Base-by-base conservation (phyloP, 2,113 vertebrate species). In the Trematocara nigrifrons region DNA sequence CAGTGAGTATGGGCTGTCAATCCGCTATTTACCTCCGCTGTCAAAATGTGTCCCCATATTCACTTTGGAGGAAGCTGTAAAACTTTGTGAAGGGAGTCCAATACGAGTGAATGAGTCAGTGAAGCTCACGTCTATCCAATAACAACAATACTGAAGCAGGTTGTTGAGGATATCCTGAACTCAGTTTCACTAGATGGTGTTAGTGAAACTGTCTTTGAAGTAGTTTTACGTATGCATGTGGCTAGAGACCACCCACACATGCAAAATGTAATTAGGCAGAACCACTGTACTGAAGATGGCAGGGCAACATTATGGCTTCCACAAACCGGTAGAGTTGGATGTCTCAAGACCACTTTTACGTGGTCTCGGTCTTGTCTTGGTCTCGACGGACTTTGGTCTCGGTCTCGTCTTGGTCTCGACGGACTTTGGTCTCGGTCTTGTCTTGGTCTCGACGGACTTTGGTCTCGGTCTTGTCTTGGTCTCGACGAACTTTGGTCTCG, bases 1-100 rank as follows among this genome's bases (percentile, higher is more conserved):
- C 31, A 64, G 59, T 35, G 9, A 64, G 31, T 35, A 35, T n/a
- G 2, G 6, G 31, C 59, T 35, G 59, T 64, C 31, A 35, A 64
- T 64, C 59, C 1, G 0, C 31, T n/a, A n/a, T 64, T 64, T 35
- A 64, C 31, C 59, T 35, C 16, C 1, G 0, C 16, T 64, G 16
- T 64, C 31, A 64, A 64, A 64, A 64, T 11, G 9, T 64, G 59
- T 6, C 6, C 31, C 59, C 16, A 64, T 35, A 4, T 64, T 64
- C 31, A 64, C 31, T 35, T 35, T 64, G 31, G 31, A 64, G 16
- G 31, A 35, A 35, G 9, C 59, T 64, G 9, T 35, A 64, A 64
- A 64, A 35, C 57, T 11, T 35, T 64, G 31, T 64, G 59, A 64
- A 35, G 16, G 59, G 31, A 35, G 2, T n/a, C 31, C 59, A 64